phyloP scores from a whole-genome alignment of 2,888 invertebrate genomes.

The Dichetophora obliterata region DNA sequence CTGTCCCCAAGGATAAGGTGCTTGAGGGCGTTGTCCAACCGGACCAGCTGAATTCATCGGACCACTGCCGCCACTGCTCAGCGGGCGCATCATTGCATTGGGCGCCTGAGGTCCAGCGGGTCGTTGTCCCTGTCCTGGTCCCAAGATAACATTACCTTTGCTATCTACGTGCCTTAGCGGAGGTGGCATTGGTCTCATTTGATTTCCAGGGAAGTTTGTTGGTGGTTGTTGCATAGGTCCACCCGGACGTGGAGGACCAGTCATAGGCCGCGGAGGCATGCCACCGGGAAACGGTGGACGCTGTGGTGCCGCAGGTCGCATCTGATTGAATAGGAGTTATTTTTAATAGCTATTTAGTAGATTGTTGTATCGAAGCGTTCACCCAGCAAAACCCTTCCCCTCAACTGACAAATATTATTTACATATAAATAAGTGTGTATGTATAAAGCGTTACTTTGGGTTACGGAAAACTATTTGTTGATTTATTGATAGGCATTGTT shows the following conservation, averaged over 20 bases:
- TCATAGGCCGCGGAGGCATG: slow-evolving; percentile 61
- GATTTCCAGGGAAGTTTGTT: slow-evolving; percentile 48
- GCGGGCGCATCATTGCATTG: slow-evolving; percentile 59
- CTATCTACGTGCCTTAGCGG: slow-evolving; percentile 70
- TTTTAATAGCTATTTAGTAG: slow-evolving; percentile 7
- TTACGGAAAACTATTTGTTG: neutral
- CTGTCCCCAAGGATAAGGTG: slow-evolving; percentile 59
- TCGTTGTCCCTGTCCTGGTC: slow-evolving; percentile 55
- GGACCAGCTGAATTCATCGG: slow-evolving; percentile 63
- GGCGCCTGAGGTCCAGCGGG: slow-evolving; percentile 55
- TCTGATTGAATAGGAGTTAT: slow-evolving; percentile 53
- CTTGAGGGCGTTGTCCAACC: slow-evolving; percentile 62
- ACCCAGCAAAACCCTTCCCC: neutral
- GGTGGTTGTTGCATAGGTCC: slow-evolving; percentile 58
- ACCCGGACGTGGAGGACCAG: slow-evolving; percentile 58
- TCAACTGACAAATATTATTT: neutral
- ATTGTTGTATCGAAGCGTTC: neutral
- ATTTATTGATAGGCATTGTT: slow-evolving; percentile 8
- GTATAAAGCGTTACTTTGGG: neutral
- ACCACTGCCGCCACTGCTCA: slow-evolving; percentile 53
- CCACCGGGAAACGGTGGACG: slow-evolving; percentile 62
- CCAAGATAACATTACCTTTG: slow-evolving; percentile 66
- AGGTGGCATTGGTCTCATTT: slow-evolving; percentile 62
- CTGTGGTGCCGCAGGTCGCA: slow-evolving; percentile 58
- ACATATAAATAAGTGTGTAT: too few relatives aligned